Base-by-base conservation (phyloP, 2,888 invertebrate genomes). In the Archips xylosteana region DNA sequence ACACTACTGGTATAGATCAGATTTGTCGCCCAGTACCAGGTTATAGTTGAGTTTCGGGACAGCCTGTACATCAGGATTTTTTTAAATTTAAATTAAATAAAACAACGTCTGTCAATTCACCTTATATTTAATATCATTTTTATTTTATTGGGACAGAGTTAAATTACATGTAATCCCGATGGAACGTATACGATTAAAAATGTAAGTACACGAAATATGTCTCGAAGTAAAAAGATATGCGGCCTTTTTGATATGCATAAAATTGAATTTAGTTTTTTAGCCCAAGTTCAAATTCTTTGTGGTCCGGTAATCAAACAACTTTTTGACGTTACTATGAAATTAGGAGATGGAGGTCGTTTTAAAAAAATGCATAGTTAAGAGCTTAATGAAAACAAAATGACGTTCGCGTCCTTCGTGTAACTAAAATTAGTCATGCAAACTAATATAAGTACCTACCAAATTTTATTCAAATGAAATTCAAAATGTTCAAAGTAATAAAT, bases 221-320 rank as follows among this genome's bases (percentile, higher is more conserved):
- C 57, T 76, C 61, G 74, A 78, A 79, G 74, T 76, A 76, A 79
- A 75, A 78, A 80, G 83, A 85, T 85, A 86, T 85, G 85, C 81
- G 74, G 80, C 76, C 78, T 77, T 77, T 81, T 79, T 83, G 87
- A 87, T 87, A 87, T 88, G 88, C 83, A 82, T 82, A 71, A 68
- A 65, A 36, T 72, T 13, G 51, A 72, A 68, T 68, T 70, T 74
- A 36, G 64, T 36, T 61, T 65, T 76, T 77, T 76, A 77, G 67
- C 75, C 74, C 77, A 77, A 76, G 71, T 70, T 74, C 64, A 60
- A 51, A 64, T 61, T 69, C n/a, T 65, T 65, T 8, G 72, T 64
- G 15, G 63, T 64, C 15, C 2, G 49, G 13, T 34, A 57, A n/a
- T 23, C 23, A 60, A 34, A 12, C 36, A 13, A 32, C 2, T 45